Evolutionary conservation across 35 echinoderm and acorn worm genomes (phyloP).

Genomic region (Apostichopus californicus): DNA sequence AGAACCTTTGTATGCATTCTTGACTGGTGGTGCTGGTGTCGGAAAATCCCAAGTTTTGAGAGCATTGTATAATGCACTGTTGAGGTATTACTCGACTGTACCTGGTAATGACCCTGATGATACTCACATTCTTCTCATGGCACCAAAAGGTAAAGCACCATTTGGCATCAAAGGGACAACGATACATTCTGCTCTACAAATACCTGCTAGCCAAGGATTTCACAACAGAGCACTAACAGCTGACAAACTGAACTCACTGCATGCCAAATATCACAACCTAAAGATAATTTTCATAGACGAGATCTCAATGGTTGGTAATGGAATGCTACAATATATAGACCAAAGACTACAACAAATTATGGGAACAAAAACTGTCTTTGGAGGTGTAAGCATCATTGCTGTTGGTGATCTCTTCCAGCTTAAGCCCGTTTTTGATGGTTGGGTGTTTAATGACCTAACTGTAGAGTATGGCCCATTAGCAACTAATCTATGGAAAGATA

Average conservation of each 20-base stretch:
- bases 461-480: constrained; percentile 16
- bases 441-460: constrained; percentile 24
- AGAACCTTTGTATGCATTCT: constrained; percentile 56
- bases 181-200: constrained; percentile 32
- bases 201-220: constrained; percentile 5
- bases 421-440: constrained; percentile 51
- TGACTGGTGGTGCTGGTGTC: constrained; percentile 74
- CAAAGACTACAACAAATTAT: constrained; percentile 51
- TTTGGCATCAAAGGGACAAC: constrained; percentile 29
- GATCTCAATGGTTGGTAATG: constrained; percentile 56
- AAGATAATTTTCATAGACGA: not conserved
- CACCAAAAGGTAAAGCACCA: not conserved
- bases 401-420: not conserved
- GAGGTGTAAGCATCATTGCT: constrained; percentile 48
- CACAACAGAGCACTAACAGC: constrained; percentile 26
- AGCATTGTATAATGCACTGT: constrained; percentile 54
- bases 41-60: constrained; percentile 64
- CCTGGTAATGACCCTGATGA: not conserved
- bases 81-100: constrained; percentile 32
- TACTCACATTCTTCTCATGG: too few species aligned
- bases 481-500: constrained; percentile 55
- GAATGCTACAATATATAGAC: constrained; percentile 36
- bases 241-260: constrained; percentile 45
- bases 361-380: constrained; percentile 33
- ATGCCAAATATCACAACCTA: constrained; percentile 41